Base-by-base conservation (phyloP, 2,888 invertebrate genomes). In the Drosophila suboccidentalis region DNA sequence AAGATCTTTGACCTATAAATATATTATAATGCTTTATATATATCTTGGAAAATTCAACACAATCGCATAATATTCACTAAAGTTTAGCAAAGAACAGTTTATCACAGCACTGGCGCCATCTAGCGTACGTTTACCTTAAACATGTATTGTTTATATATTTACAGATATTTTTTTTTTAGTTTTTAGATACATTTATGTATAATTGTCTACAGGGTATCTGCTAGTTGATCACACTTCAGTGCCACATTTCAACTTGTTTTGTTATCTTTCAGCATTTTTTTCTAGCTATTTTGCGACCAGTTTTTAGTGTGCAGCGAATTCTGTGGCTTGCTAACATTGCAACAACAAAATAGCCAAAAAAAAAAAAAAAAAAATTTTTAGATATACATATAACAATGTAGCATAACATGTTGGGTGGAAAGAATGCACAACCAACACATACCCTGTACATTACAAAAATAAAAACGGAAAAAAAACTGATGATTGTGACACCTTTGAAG, bases 251-350 rank as follows among this genome's bases (percentile, higher is more conserved):
- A 19, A 11, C 34, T 44, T 44, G 55, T 44, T 57, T 34, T 44
- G 44, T 32, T 51, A 26, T 60, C 32, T 60, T 19, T 22, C n/a
- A 10, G 22, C 13, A 19, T 32, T 32, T 43, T 43, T 34, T 38
- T 29, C 36, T 19, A 53, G 3, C 44, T 50, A 41, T 32, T 57
- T 53, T 19, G 39, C 15, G 34, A 13, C 10, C 44, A 50, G 50
- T 54, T 59, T 53, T 32, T 44, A 46, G 32, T 61, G 19, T 36
- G 43, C 54, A 59, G 26, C 58, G 15, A 67, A 47, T 62, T 76
- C 64, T 64, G 66, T 63, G 57, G 39, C 62, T 62, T 51, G 57
- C 46, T 58, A 36, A 51, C 54, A 32, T 58, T 67, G 10, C 29
- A 34, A 34, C 55, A 43, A 22, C 19, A 17, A 55, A 44, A 34